phyloP scores from a whole-genome alignment of 1,140 invertebrate genomes.

The Caenorhabditis inopinata region DNA sequence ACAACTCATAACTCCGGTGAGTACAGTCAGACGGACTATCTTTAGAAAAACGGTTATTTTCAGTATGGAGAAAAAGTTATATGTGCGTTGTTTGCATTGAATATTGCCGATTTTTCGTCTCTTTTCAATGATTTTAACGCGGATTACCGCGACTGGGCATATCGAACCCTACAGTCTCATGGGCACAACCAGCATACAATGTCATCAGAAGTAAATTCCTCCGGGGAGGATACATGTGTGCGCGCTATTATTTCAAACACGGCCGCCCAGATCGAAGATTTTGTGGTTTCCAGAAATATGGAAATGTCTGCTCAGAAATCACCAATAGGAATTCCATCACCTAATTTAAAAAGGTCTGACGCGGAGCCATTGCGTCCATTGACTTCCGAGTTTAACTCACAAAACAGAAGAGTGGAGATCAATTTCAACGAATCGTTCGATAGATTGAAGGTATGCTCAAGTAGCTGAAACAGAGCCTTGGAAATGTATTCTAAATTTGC shows the following conservation, averaged over 20 bases:
- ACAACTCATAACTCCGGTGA: background rate
- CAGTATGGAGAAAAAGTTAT: background rate
- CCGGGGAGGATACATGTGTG: background rate
- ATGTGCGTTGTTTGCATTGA: background rate
- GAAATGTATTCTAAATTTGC: too few relatives aligned
- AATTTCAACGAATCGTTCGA: constrained; percentile 12
- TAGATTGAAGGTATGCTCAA: background rate
- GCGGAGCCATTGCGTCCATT: background rate
- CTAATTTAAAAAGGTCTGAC: background rate
- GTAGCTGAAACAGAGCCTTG: too few relatives aligned
- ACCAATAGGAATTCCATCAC: background rate
- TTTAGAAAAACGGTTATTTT: background rate
- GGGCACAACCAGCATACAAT: background rate
- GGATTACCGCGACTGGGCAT: background rate
- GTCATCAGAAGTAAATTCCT: background rate
- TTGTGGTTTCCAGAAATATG: background rate
- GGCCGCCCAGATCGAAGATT: background rate
- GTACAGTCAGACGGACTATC: background rate
- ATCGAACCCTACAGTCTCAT: background rate
- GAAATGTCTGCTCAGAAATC: background rate
- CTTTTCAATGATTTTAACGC: constrained; percentile 18
- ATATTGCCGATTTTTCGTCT: background rate
- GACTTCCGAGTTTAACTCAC: background rate
- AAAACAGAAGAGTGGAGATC: background rate
- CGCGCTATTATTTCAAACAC: background rate